Evolutionary conservation across 2,888 invertebrate species (phyloP).

Genomic region (Exocentrus adspersus): DNA sequence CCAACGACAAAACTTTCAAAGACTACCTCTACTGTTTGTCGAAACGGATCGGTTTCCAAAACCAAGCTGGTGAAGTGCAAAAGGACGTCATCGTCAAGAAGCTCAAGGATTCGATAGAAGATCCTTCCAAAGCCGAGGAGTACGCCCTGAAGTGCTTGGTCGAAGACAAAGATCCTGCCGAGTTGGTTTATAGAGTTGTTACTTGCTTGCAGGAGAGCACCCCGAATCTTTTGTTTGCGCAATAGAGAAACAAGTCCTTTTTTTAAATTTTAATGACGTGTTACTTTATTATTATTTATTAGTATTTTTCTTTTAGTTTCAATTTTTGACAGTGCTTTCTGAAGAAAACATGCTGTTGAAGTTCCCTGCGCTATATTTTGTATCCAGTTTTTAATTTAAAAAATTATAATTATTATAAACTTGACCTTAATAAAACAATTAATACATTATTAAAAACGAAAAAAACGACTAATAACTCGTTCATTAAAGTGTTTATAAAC

Average conservation of each 20-base stretch:
- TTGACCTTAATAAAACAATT: too few relatives aligned
- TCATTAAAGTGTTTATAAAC: too few relatives aligned
- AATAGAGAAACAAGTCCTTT: neutral
- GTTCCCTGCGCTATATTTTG: too few relatives aligned
- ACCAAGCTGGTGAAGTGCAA: slow-evolving; percentile 44
- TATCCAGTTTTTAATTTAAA: too few relatives aligned
- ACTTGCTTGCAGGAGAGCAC: slow-evolving; percentile 3
- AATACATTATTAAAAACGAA: neutral
- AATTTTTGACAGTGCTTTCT: too few relatives aligned
- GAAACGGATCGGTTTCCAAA: slow-evolving; percentile 47
- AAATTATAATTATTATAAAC: too few relatives aligned
- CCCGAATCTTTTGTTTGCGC: neutral
- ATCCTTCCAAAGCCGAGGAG: slow-evolving; percentile 8
- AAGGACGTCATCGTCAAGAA: slow-evolving; percentile 39
- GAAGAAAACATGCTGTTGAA: too few relatives aligned
- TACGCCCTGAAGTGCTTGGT: neutral
- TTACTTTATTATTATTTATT: too few relatives aligned
- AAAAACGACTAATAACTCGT: neutral
- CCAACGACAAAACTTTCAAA: slow-evolving; percentile 45
- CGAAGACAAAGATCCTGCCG: neutral
- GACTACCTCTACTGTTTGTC: slow-evolving; percentile 43
- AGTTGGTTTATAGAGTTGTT: slow-evolving; percentile 4
- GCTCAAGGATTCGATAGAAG: slow-evolving; percentile 26
- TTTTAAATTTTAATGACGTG: too few relatives aligned
- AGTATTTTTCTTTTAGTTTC: too few relatives aligned